phyloP scores from a whole-genome alignment of 2,113 vertebrate genomes.

The Pollimyrus isidori region DNA sequence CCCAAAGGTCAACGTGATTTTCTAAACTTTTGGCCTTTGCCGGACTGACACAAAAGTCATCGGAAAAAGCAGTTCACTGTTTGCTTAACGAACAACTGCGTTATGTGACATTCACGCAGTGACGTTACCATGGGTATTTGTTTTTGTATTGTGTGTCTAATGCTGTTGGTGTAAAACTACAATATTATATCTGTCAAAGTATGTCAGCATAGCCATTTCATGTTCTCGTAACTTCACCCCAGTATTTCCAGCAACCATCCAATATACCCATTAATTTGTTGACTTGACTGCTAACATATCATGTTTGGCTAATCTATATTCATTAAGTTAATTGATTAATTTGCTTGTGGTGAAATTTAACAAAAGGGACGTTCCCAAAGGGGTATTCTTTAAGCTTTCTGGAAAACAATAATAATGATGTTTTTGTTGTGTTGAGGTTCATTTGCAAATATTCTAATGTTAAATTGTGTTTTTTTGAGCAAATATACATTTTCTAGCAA shows the following conservation, averaged over 20 bases:
- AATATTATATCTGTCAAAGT: neutral
- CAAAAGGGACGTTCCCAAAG: neutral
- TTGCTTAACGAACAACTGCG: constrained; percentile 22
- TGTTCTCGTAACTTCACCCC: neutral
- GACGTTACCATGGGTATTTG: neutral
- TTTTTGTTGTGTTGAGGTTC: neutral
- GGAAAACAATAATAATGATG: neutral
- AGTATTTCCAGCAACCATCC: neutral
- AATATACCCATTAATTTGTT: neutral
- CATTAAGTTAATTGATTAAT: neutral
- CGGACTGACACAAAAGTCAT: neutral
- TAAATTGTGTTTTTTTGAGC: neutral
- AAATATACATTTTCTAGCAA: neutral
- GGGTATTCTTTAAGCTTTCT: neutral
- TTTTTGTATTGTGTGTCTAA: neutral
- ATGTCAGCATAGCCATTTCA: neutral
- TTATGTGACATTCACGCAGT: constrained; percentile 23
- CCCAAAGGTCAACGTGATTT: neutral
- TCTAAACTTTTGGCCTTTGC: neutral
- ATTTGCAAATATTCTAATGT: neutral
- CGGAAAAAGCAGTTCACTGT: constrained; percentile 26
- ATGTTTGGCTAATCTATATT: neutral
- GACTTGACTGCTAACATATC: neutral
- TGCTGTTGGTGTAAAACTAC: neutral
- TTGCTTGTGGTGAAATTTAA: neutral